phyloP scores from a whole-genome alignment of 2,113 vertebrate species.

The Takifugu bimaculatus region DNA sequence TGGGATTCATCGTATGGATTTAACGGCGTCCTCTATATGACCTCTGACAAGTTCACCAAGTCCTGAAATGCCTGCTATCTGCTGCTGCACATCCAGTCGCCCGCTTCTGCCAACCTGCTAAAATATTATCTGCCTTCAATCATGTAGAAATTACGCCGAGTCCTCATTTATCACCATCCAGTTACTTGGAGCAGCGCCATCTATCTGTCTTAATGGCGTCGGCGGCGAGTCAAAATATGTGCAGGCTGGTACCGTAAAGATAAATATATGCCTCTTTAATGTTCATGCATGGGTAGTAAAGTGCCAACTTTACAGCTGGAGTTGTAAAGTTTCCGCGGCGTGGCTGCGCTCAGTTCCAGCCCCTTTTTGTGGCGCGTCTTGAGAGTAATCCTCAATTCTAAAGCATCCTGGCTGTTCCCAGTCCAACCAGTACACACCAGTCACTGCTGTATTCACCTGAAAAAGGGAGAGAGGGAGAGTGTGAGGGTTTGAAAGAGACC shows the following conservation, averaged over 20 bases:
- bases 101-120: constrained; percentile 18
- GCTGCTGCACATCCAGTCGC: constrained; percentile 59
- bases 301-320: not conserved
- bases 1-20: constrained; percentile 72
- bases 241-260: constrained; percentile 6
- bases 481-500: constrained; percentile 13
- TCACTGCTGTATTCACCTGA: constrained; percentile 34
- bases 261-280: constrained; percentile 1
- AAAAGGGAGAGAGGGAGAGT: constrained; percentile 13
- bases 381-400: constrained; percentile 11
- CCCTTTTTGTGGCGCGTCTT: constrained; percentile 5
- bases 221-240: constrained; percentile 10
- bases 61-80: constrained; percentile 62
- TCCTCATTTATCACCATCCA: constrained; percentile 37
- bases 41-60: constrained; percentile 30
- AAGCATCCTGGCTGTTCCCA: constrained; percentile 7
- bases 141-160: constrained; percentile 40
- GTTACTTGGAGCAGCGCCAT: constrained; percentile 28
- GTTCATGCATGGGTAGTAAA: not conserved
- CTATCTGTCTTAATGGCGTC: constrained; percentile 46
- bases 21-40: constrained; percentile 10
- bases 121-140: constrained; percentile 36
- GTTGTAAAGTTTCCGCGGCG: not conserved
- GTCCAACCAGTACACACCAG: not conserved
- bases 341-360: constrained; percentile 15